phyloP scores from a whole-genome alignment of 1,140 invertebrate genomes.

The Lepidostoma basale region DNA sequence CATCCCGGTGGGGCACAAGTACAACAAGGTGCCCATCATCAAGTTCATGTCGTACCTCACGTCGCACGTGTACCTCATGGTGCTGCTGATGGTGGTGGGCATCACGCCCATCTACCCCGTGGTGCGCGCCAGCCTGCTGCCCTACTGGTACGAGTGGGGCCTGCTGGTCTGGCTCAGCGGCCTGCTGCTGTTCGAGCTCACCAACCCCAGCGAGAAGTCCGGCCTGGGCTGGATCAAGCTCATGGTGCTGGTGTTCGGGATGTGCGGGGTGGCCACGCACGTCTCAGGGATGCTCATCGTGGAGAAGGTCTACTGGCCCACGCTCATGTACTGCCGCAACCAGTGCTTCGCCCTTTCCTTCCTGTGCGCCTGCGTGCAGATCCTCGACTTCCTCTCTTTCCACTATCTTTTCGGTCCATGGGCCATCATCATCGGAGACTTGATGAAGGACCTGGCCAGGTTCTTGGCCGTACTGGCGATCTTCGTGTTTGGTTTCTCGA shows the following conservation, averaged over 20 bases:
- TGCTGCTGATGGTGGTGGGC: slow-evolving; percentile 88
- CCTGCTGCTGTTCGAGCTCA: slow-evolving; percentile 92
- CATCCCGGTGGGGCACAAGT: slow-evolving; percentile 92
- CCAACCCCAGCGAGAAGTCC: slow-evolving; percentile 94
- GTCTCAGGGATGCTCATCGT: slow-evolving; percentile 78
- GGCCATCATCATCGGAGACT: slow-evolving; percentile 90
- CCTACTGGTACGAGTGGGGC: slow-evolving; percentile 96
- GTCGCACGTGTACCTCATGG: slow-evolving; percentile 96
- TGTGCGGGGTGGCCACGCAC: slow-evolving; percentile 91
- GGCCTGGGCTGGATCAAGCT: slow-evolving; percentile 93
- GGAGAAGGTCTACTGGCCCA: slow-evolving; percentile 75
- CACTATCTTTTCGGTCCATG: slow-evolving; percentile 99
- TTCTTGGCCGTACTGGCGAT: slow-evolving; percentile 97
- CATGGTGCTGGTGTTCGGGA: slow-evolving; percentile 89
- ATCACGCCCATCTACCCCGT: slow-evolving; percentile 88
- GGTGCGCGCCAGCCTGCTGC: slow-evolving; percentile 72
- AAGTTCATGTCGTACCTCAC: slow-evolving; percentile 99
- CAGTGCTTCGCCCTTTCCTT: slow-evolving; percentile 95
- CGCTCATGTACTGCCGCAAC: slow-evolving; percentile 90
- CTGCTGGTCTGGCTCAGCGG: slow-evolving; percentile 95
- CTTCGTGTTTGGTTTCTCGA: slow-evolving; percentile 98
- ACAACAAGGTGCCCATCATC: slow-evolving; percentile 96
- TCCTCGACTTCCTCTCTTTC: slow-evolving; percentile 96
- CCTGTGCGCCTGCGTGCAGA: slow-evolving; percentile 94
- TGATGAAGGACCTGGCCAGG: slow-evolving; percentile 90